Conservation (phyloP, 2,797 vertebrate genomes). For the Sitta carolinensis region DNA sequence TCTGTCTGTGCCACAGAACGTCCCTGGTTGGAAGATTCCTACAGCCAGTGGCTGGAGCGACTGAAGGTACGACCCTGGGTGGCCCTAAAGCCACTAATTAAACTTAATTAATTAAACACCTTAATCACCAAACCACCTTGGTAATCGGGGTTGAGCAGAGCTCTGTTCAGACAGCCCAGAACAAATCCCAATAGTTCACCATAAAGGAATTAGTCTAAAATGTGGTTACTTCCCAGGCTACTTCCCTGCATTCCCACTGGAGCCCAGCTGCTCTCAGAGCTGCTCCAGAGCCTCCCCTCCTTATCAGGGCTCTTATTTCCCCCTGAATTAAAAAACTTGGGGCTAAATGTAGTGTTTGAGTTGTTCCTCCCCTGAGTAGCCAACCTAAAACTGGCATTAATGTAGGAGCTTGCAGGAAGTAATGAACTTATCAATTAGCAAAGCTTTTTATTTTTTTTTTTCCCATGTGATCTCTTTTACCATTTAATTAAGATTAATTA, state of each 20-base stretch:
- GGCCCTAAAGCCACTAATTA: background rate
- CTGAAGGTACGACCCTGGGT: constrained; percentile 77
- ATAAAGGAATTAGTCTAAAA: background rate
- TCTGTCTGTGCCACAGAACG: constrained; percentile 79
- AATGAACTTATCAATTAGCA: background rate
- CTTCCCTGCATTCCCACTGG: background rate
- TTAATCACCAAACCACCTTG: background rate
- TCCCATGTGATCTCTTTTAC: background rate
- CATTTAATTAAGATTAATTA: background rate
- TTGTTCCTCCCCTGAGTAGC: background rate
- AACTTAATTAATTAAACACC: no score
- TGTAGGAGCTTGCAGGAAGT: background rate
- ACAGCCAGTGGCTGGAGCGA: constrained; percentile 88
- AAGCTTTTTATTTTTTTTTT: background rate
- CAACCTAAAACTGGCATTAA: background rate
- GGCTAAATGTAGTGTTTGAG: background rate
- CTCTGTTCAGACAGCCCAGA: background rate
- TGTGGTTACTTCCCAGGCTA: background rate
- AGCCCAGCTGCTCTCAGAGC: background rate
- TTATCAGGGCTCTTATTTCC: background rate
- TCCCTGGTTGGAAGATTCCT: constrained; percentile 94
- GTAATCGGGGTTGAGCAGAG: background rate
- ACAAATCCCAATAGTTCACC: background rate
- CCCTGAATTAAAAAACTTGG: background rate
- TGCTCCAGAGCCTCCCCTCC: background rate